Evolutionary conservation across 2,888 invertebrate species (phyloP).

Genomic region (Apantesis nais): DNA sequence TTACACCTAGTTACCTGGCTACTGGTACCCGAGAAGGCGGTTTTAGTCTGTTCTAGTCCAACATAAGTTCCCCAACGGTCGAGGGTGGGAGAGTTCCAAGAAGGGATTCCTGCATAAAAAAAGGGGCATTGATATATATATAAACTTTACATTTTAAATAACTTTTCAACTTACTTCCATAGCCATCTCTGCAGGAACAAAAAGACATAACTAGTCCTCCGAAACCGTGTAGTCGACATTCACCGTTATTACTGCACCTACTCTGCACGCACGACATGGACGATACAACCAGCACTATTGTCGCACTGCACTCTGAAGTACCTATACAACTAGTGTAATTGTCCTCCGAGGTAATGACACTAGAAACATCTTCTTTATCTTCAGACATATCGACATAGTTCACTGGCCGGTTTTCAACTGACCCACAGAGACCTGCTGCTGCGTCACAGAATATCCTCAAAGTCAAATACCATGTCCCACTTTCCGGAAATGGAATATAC

Average conservation of each 20-base stretch:
- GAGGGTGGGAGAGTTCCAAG: too few relatives aligned
- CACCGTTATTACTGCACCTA: conserved; percentile 90
- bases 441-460: conserved; percentile 89
- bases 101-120: too few relatives aligned
- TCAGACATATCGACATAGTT: conserved; percentile 76
- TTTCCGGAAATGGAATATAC: conserved; percentile 93
- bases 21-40: too few relatives aligned
- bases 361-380: conserved; percentile 52
- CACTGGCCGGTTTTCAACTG: conserved; percentile 75
- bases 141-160: neutral
- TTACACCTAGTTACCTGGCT: too few relatives aligned
- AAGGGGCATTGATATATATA: too few relatives aligned
- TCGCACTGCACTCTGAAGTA: conserved; percentile 83
- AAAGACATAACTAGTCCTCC: conserved; percentile 92
- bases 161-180: conserved; percentile 80
- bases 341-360: conserved; percentile 47
- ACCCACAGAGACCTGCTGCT: conserved; percentile 76
- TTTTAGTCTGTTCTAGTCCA: too few relatives aligned
- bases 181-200: conserved; percentile 90
- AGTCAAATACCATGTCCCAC: conserved; percentile 93
- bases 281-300: conserved; percentile 89
- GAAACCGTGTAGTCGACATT: conserved; percentile 91
- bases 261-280: conserved; percentile 92
- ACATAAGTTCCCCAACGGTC: too few relatives aligned
- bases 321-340: conserved; percentile 76